Evolutionary conservation across 2,797 vertebrate species (phyloP).

Genomic region (Esox masquinongy): DNA sequence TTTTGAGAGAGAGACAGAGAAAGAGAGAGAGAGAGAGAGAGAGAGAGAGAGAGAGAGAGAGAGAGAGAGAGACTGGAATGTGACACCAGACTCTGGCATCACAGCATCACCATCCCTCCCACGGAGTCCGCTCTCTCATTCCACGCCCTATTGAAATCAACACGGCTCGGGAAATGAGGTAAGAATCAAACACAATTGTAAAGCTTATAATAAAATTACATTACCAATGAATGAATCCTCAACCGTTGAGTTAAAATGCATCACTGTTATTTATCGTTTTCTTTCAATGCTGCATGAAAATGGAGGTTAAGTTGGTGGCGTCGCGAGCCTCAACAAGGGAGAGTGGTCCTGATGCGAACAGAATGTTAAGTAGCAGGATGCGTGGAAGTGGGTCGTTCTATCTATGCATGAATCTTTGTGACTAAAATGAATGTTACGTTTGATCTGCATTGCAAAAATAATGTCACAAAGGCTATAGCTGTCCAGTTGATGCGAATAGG

Average conservation of each 20-base stretch:
- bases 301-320: neutral
- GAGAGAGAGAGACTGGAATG: conserved; percentile 25
- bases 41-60: neutral
- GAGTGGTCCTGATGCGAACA: conserved; percentile 3
- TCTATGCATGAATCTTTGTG: neutral
- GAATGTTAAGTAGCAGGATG: neutral
- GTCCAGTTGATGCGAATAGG: too few relatives aligned
- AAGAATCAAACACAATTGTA: neutral
- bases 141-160: conserved; percentile 14
- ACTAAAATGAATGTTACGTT: neutral
- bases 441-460: neutral
- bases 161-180: conserved; percentile 9
- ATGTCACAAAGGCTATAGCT: too few relatives aligned
- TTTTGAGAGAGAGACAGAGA: neutral
- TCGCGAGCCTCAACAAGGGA: neutral
- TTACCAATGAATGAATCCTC: neutral
- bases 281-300: neutral
- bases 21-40: neutral
- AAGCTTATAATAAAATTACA: neutral
- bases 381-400: neutral
- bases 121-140: neutral
- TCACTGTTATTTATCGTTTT: neutral
- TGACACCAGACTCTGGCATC: conserved; percentile 56
- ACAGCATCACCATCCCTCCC: conserved; percentile 16
- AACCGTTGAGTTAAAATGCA: neutral